Conservation (phyloP, 2,888 invertebrate genomes). For the Lacanobia oleracea region DNA sequence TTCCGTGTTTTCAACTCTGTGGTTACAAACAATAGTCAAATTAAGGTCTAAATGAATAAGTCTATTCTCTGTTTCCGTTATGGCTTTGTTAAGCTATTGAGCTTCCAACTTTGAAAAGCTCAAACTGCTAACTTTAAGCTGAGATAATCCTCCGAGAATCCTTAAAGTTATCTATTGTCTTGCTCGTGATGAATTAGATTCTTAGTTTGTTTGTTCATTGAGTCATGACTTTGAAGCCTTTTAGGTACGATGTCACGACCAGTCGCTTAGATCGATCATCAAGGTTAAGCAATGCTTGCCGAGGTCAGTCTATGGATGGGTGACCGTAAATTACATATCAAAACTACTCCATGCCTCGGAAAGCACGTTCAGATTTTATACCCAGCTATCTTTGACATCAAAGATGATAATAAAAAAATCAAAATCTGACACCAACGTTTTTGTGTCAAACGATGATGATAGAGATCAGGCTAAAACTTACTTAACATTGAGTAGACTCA, state of each 20-base stretch:
- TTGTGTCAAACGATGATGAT: too few species aligned
- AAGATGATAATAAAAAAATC: too few species aligned
- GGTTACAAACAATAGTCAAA: background rate
- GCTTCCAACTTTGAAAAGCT: background rate
- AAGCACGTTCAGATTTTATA: too few species aligned
- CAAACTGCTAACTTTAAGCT: background rate
- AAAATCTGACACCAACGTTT: too few species aligned
- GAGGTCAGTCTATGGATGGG: too few species aligned
- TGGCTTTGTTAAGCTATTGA: background rate
- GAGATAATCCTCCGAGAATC: conserved; percentile 15
- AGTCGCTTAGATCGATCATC: too few species aligned
- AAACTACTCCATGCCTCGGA: too few species aligned
- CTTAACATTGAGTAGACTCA: background rate
- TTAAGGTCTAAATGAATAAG: background rate
- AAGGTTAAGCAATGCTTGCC: too few species aligned
- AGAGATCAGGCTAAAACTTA: too few species aligned
- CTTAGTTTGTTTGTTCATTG: background rate
- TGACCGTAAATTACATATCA: too few species aligned
- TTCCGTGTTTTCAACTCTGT: background rate
- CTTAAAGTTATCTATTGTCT: conserved; percentile 6
- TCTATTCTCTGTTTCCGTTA: background rate
- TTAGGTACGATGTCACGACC: background rate
- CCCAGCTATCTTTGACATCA: too few species aligned
- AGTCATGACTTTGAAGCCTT: background rate
- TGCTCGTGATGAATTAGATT: conserved; percentile 11